Evolutionary conservation across 2,113 vertebrate species (phyloP), one percentile per base, ranked within the genome.

Genomic region (Mungos mungo): DNA sequence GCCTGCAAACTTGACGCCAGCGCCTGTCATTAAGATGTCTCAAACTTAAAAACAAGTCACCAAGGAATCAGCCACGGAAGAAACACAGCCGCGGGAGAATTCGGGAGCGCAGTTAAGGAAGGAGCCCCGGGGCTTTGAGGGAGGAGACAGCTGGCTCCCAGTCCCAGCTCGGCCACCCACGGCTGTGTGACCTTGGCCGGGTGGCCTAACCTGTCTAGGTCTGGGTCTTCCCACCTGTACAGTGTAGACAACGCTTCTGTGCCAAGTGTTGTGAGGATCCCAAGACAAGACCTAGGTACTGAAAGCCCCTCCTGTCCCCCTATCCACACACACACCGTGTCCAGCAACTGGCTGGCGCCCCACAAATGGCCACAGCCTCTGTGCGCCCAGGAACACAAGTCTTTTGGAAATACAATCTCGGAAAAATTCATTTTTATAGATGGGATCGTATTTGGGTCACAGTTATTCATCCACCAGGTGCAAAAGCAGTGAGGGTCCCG

Each of bases 21-120:
- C 83, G 65, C 21, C 1, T 69, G 87, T 82, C 77, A 66, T 71
- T 47, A 71, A 77, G 71, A 60, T 33, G 60, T 50, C 89, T 95
- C 77, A 74, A 80, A 79, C 91, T 71, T 82, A 65, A 91, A 95
- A 97, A 54, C 50, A 96, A 97, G 74, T 60, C 57, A n/a, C 50
- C 82, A 35, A 71, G 79, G n/a, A 57, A 93, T 76, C 57, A 79
- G 29, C 27, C 3, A 52, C 2, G 50, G 79, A 66, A 86, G 85
- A 83, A 84, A 85, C 25, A 13, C 23, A 54, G 21, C 21, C 66
- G 11, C 27, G 50, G 52, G 63, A n/a, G 14, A 2, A 14, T 0
- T 50, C 10, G 23, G 76, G 16, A 5, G 5, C 6, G 1, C 35
- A 8, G 76, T 3, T 21, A 6, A 38, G 41, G 4, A 33, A 41